These are phyloP conservation scores for Plecotus auritus DNA, from an alignment of 2,113 vertebrate species.

Conservation along the genomic window DNA sequence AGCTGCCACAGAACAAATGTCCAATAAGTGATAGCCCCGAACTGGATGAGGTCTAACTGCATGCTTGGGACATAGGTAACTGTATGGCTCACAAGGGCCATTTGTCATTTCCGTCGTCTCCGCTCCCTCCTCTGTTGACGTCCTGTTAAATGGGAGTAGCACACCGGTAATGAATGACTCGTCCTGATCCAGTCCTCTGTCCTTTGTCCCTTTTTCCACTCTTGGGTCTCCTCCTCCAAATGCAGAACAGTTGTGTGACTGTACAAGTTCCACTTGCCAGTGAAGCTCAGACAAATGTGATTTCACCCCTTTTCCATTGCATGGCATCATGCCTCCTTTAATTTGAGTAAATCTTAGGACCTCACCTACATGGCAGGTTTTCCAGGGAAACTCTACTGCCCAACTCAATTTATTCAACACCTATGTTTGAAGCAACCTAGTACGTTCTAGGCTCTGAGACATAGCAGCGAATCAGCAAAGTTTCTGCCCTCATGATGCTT, in stretches of 20 bases:
- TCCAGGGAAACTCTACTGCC: not conserved
- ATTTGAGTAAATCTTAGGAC: not conserved
- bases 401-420: not conserved
- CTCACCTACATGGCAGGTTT: not conserved
- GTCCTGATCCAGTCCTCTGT: not conserved
- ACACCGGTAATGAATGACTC: not conserved
- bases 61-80: not conserved
- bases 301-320: not conserved
- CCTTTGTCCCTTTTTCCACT: not conserved
- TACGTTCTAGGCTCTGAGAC: not conserved
- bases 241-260: not conserved
- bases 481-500: not conserved
- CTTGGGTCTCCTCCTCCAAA: not conserved
- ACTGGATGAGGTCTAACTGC: not conserved
- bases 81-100: not conserved
- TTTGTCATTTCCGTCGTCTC: accelerated
- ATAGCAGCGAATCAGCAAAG: not conserved
- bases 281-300: not conserved
- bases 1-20: not conserved
- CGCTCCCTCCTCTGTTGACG: not conserved
- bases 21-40: not conserved
- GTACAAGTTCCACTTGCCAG: accelerated
- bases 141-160: not conserved
- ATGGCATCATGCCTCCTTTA: too few species aligned
- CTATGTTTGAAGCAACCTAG: not conserved